Conservation (phyloP, 2,797 vertebrate genomes). For the Helarctos malayanus region DNA sequence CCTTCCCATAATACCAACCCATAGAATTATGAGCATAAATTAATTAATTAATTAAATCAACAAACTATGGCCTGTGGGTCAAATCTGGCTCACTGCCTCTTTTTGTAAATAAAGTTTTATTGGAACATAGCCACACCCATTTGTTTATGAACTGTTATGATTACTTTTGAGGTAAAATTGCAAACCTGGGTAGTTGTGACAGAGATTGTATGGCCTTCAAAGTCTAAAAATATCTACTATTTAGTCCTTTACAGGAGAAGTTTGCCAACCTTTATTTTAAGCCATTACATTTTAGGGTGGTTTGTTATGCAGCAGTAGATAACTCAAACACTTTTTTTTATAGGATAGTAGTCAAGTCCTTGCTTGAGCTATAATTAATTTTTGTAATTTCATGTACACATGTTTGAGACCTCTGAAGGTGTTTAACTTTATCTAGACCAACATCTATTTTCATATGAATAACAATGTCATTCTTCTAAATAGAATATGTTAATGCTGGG, state of each 20-base stretch:
- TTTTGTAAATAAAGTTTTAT: constrained; percentile 13
- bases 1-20: background rate
- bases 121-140: background rate
- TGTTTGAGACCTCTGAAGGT: constrained; percentile 65
- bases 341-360: background rate
- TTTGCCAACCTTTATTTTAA: constrained; percentile 50
- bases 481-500: constrained; percentile 74
- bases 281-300: background rate
- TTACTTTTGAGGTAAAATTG: background rate
- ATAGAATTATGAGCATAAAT: background rate
- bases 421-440: constrained; percentile 81
- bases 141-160: background rate
- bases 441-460: constrained; percentile 71
- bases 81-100: background rate
- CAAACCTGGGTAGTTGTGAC: background rate
- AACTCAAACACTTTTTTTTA: background rate
- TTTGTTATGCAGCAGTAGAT: constrained; percentile 28
- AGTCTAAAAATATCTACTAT: background rate
- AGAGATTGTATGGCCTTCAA: background rate
- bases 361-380: constrained; percentile 70
- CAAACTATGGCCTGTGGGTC: background rate
- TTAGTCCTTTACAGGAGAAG: constrained; percentile 15
- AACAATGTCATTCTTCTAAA: constrained; percentile 79
- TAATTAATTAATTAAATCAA: background rate
- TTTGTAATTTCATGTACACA: constrained; percentile 67